Evolutionary conservation across 2,113 vertebrate species (phyloP), one percentile per base, ranked within the genome.

Genomic region (Dendrocopos noguchii): DNA sequence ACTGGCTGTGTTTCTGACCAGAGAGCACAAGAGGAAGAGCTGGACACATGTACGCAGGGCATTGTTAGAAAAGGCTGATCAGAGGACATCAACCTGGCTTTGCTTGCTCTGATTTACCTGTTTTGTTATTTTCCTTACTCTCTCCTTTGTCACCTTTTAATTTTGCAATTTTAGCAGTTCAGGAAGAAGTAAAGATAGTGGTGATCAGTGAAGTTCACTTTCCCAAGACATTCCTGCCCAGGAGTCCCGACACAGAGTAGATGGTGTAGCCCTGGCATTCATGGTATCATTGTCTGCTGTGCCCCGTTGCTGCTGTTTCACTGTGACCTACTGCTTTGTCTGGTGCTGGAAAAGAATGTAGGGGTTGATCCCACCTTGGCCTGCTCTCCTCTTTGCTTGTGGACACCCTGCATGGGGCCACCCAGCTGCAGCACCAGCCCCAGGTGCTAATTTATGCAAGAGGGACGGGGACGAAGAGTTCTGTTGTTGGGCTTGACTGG

Each of bases 261-360:
- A 47, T 1, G 1, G 12, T 12, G 52, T 34, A 82, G 22, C 5
- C 16, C 52, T 55, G 68, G 14, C 3, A 57, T 4, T 13, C 0
- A 0, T 3, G 4, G 11, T 20, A 31, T n/a, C 0, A 0, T 29
- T 65, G 15, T 19, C 11, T 1, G 1, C 6, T 70, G 25, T 47
- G n/a, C 20, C 17, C 29, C 6, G 0, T 15, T 50, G 13, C 29
- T 5, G 1, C 31, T 57, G 8, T 17, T 66, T 83, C 1, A 0
- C 50, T 80, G 24, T 0, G 3, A 31, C 17, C 60, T 70, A 31
- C 16, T 1, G 3, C 34, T 89, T 56, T 8, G 3, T 44, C 29
- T 71, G 27, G 42, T 82, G 18, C 33, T 67, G 33, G 42, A 67
- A 39, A 79, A 8, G 16, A 84, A 67, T 3, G 5, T 46, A 27